A percentile compares a stretch with the other conserved stretches of the same genome.
Conservation (phyloP, 1,140 invertebrate species). For the Chironomus striatipennis region DNA sequence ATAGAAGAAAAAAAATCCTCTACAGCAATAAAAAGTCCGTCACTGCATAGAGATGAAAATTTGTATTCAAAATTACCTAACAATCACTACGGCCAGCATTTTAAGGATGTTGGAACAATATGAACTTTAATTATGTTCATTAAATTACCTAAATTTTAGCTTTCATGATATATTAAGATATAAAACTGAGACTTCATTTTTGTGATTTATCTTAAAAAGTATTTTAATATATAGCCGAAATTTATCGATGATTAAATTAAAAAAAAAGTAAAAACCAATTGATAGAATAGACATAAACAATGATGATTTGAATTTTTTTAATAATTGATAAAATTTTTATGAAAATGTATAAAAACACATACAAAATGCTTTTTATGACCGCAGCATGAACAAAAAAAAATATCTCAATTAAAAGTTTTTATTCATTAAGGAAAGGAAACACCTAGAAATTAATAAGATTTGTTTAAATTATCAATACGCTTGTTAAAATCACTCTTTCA, state of each 20-base stretch:
- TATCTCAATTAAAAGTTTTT: neutral
- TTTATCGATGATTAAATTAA: neutral
- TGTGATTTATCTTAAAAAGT: neutral
- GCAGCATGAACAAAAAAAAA: neutral
- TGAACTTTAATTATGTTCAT: no score
- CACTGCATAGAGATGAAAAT: no score
- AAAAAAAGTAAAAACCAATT: neutral
- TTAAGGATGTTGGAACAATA: no score
- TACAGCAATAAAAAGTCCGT: no score
- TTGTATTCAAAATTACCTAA: no score
- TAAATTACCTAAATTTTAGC: no score
- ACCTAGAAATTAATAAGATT: no score
- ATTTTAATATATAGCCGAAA: neutral
- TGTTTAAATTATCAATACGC: no score
- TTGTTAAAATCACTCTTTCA: no score
- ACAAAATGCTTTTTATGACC: slow-evolving; percentile 17
- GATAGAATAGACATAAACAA: neutral
- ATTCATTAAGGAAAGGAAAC: neutral
- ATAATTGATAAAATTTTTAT: neutral
- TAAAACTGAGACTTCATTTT: neutral
- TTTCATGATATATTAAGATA: neutral
- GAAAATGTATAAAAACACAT: neutral
- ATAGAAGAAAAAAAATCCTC: no score
- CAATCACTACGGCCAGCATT: no score
- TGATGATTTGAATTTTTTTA: neutral